Evolutionary conservation across 30 jellyfish, hydroid and myxozoan genomes (phyloP).

Genomic region (Pseudorhiza aurosa): DNA sequence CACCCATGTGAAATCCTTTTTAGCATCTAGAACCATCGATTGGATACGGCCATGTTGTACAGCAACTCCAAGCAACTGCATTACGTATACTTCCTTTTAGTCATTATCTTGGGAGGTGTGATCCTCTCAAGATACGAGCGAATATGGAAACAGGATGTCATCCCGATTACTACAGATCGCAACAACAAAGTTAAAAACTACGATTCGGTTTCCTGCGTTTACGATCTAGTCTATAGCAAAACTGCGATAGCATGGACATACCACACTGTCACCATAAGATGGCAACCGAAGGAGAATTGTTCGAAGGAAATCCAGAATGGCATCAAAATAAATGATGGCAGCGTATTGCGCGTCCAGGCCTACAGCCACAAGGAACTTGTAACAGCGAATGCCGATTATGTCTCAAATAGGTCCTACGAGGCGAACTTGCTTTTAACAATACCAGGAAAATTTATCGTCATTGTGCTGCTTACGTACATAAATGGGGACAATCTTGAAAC

Average conservation of each 20-base stretch:
- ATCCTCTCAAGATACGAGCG: slow-evolving; percentile 23
- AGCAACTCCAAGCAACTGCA: background rate
- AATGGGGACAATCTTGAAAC: slow-evolving; percentile 73
- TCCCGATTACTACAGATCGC: background rate
- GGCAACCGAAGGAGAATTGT: slow-evolving; percentile 73
- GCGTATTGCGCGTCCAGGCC: slow-evolving; percentile 86
- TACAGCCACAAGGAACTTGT: slow-evolving; percentile 83
- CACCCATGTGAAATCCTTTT: too few species aligned
- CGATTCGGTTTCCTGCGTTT: slow-evolving; percentile 27
- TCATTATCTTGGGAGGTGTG: slow-evolving; percentile 6
- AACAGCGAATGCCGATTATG: slow-evolving; percentile 54
- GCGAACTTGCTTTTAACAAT: slow-evolving; percentile 75
- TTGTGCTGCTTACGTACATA: slow-evolving; percentile 80
- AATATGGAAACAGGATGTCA: background rate
- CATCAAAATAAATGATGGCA: slow-evolving; percentile 51
- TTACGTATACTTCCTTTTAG: slow-evolving; percentile 5
- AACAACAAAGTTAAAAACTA: background rate
- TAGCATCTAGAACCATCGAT: too few species aligned
- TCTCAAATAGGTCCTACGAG: slow-evolving; percentile 72
- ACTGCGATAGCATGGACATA: slow-evolving; percentile 64
- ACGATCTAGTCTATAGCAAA: slow-evolving; percentile 10
- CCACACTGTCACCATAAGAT: slow-evolving; percentile 41
- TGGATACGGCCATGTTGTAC: background rate
- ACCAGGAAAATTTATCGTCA: slow-evolving; percentile 69
- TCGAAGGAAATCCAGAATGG: slow-evolving; percentile 34